These are phyloP conservation scores for Pseudomugil gertrudae DNA, from an alignment of 2,797 vertebrate genomes.

Conservation along the genomic window DNA sequence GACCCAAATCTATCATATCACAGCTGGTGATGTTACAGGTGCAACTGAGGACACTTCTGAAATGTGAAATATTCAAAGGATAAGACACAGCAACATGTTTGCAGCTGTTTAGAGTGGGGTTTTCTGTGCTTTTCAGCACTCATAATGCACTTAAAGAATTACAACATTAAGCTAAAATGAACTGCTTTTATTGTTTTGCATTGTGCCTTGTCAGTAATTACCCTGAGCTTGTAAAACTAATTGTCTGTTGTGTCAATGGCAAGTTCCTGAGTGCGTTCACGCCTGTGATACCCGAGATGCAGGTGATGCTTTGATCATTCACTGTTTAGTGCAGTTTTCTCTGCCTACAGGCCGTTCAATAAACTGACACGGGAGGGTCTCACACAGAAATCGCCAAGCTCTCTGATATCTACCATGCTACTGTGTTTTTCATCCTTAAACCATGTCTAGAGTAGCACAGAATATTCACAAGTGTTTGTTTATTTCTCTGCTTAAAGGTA, in stretches of 20 bases:
- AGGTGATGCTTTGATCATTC: slow-evolving; percentile 42
- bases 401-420: slow-evolving; percentile 21
- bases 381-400: slow-evolving; percentile 26
- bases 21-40: neutral
- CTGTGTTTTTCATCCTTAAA: slow-evolving; percentile 41
- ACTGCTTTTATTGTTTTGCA: neutral
- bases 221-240: slow-evolving; percentile 8
- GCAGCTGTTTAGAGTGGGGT: neutral
- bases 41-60: neutral
- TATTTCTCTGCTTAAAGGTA: slow-evolving; percentile 54
- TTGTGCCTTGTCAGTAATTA: slow-evolving; percentile 11
- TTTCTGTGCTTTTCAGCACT: neutral
- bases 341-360: slow-evolving; percentile 26
- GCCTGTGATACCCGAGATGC: slow-evolving; percentile 28
- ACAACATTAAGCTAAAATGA: slow-evolving; percentile 1
- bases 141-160: neutral
- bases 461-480: slow-evolving; percentile 65
- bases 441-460: slow-evolving; percentile 47
- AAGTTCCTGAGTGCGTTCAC: slow-evolving; percentile 20
- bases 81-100: neutral
- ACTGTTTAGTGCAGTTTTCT: neutral
- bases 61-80: neutral
- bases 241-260: neutral
- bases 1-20: neutral
- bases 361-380: slow-evolving; percentile 41